Evolutionary conservation across 2,888 invertebrate genomes (phyloP), one percentile per base, ranked within the genome.

Genomic region (Horisme vitalbata): DNA sequence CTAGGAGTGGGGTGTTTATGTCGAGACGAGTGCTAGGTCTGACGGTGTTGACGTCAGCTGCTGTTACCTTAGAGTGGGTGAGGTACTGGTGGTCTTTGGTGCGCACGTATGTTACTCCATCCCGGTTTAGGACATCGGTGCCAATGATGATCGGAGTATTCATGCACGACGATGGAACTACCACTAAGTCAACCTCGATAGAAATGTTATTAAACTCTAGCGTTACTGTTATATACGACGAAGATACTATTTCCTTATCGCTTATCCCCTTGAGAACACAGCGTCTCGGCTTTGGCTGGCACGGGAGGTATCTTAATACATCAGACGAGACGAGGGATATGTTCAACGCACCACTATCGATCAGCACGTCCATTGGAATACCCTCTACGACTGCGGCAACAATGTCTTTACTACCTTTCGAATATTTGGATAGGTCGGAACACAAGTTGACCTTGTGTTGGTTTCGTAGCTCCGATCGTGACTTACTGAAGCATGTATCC

Each of bases 71-170:
- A n/a, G n/a, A n/a, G n/a, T n/a, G n/a, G n/a, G n/a, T n/a, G n/a
- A n/a, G 5, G 18, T 18, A 21, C 18, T 52, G 47, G 0, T 1
- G 4, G 1, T 21, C 24, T 7, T 6, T 18, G 0, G 51, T 53
- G 2, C 47, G 27, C 7, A 45, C 10, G 10, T 34, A 49, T 0
- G 26, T 34, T 3, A 50, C 24, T 0, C 45, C 52, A 2, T 48
- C 47, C 7, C 59, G 18, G 32, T 57, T 60, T 2, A 59, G 28
- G 4, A 58, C 57, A 27, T 62, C 62, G 0, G 62, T 62, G n/a
- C n/a, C n/a, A n/a, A 62, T 15, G 4, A 61, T 52, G 2, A 61
- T 41, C 0, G 58, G 58, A 4, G 48, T 37, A 23, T 45, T 58
- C 49, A 64, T 51, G 27, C 4, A 59, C 1, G 13, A 1, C 0